Evolutionary conservation across 2,797 vertebrate species (phyloP), one percentile per base, ranked within the genome.

Genomic region (Sciaenops ocellatus): DNA sequence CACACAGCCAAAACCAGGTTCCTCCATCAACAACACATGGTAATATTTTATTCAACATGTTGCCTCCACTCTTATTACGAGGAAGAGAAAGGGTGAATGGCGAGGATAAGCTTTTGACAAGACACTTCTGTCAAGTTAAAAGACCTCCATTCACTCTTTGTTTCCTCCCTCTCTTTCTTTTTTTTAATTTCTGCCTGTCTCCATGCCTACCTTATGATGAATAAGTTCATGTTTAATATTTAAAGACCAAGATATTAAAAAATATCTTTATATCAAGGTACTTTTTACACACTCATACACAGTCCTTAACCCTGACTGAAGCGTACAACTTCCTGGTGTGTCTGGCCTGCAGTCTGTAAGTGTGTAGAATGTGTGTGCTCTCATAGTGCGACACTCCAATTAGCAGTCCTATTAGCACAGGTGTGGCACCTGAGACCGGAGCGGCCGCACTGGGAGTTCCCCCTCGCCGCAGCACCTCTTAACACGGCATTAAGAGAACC

Each of bases 361-460:
- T 68, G 64, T 50, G 9, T 76, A 13, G 41, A 17, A 18, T 55
- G 56, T 76, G 62, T 74, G 67, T 12, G 8, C 24, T 57, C 55
- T 62, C 18, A 47, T 13, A 15, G 24, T 7, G 60, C 72, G 28
- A 28, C 9, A 65, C 80, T 86, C 87, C 85, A 90, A 87, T 92
- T 93, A 91, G 78, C 65, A 64, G 74, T 67, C 66, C 82, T 82
- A 78, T 89, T 87, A 86, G 83, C 84, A 60, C 70, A 87, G 89
- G 88, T 87, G 84, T 62, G 42, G 70, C 89, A 89, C 91, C 88
- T 89, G 90, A 87, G 90, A 90, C 84, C 88, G 68, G 46, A 44
- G 48, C 11, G 17, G 57, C 68, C 30, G 26, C 69, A 34, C 16
- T 10, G 63, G 76, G 82, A 78, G 64, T 69, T 67, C 30, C 56